Evolutionary conservation across 2,888 invertebrate genomes (phyloP), one percentile per base, ranked within the genome.

Genomic region (Pyrocoelia pectoralis): DNA sequence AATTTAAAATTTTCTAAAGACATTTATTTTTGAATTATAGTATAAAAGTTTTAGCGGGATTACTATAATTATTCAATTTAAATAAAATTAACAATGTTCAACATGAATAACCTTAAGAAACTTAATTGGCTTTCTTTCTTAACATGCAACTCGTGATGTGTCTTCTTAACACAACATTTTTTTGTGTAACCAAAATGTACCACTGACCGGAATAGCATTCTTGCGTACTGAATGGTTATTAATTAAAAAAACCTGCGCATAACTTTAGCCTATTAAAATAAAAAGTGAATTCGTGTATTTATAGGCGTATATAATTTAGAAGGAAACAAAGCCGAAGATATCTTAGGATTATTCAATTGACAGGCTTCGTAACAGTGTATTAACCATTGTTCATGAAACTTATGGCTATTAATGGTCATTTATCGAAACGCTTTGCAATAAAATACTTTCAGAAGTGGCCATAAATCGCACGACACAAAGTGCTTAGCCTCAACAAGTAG

Each of bases 361-460:
- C 53, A 58, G 46, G 18, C n/a, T 43, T 38, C 52, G 41, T 41
- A 46, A 55, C 46, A 14, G 46, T 48, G 62, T 57, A 57, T 57
- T 57, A 33, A 49, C 56, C 61, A 61, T 63, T 65, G 61, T 65
- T 57, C 56, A 49, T 50, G 61, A 65, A 61, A 65, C 56, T 61
- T 65, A 65, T 61, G 48, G 51, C 54, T 49, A 61, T 56, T 56
- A 61, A 43, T 49, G 56, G 53, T 56, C 56, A 60, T 65, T 61
- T 65, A 65, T 65, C 38, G 57, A 61, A 61, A 65, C 56, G 60
- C 56, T 65, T 61, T 65, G 52, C 65, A 56, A 65, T 65, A 65
- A 65, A 65, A 60, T 53, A 52, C 40, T 18, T 48, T 49, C 51
- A 49, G 65, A 65, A 61, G 40, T 49, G 65, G 13, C 55, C 60